These are phyloP conservation scores for Mirza zaza DNA, from an alignment of 2,113 vertebrate genomes.

Conservation along the genomic window DNA sequence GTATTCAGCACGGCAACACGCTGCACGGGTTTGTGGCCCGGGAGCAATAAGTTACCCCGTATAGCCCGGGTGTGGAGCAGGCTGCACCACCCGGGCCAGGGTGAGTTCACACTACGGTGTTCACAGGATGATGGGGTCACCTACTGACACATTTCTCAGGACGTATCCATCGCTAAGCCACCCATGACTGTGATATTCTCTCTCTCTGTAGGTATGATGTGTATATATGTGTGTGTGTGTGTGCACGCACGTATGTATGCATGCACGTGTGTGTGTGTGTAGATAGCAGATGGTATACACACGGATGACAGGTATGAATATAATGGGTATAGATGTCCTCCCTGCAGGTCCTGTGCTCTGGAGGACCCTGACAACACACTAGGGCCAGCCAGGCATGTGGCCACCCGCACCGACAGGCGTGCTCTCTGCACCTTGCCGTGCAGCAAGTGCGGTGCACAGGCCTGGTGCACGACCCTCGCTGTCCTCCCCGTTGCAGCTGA, in stretches of 20 bases:
- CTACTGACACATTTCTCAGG: neutral
- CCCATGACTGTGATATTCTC: neutral
- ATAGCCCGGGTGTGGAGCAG: neutral
- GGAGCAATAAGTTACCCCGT: neutral
- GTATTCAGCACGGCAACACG: neutral
- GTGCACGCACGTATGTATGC: neutral
- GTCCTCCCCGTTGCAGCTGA: fast-evolving
- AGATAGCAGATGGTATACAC: neutral
- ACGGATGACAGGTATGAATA: no score
- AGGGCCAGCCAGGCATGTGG: neutral
- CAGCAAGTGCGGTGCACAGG: fast-evolving
- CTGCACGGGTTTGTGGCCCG: fast-evolving
- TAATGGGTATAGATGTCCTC: no score
- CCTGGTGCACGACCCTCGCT: fast-evolving
- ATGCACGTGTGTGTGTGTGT: fast-evolving
- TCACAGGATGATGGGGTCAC: neutral
- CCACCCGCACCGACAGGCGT: fast-evolving
- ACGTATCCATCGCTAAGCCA: neutral
- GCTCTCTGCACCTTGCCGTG: fast-evolving
- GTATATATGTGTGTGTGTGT: neutral
- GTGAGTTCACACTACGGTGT: neutral
- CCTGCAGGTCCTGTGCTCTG: neutral
- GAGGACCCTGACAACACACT: no score
- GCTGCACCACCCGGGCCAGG: neutral
- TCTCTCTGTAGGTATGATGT: neutral